Percentiles rank a stretch among this genome's conserved stretches.
These are phyloP conservation scores for Nephrotoma appendiculata DNA, from an alignment of 2,888 invertebrate genomes.

Conservation along the genomic window DNA sequence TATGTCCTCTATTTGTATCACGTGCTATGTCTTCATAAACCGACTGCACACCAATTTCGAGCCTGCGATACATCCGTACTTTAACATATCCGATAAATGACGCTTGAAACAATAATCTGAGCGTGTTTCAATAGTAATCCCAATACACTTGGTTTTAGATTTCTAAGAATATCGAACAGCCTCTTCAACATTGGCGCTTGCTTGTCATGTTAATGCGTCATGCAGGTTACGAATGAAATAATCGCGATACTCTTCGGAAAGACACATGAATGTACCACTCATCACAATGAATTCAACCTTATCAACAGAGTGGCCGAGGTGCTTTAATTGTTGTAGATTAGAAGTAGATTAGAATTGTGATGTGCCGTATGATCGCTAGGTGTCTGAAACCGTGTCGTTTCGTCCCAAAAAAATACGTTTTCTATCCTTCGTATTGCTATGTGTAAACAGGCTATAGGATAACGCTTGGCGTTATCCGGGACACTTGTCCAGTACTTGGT, in stretches of 20 bases:
- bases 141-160: conserved; percentile 92
- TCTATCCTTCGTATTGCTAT: too few relatives aligned
- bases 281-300: conserved; percentile 99
- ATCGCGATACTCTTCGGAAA: conserved; percentile 94
- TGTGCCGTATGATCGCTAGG: too few relatives aligned
- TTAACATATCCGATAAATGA: conserved; percentile 93
- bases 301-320: conserved; percentile 94
- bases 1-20: conserved; percentile 92
- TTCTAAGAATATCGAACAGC: conserved; percentile 89
- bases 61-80: conserved; percentile 84
- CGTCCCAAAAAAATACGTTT: too few relatives aligned
- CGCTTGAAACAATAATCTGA: conserved; percentile 96
- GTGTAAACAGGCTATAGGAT: too few relatives aligned
- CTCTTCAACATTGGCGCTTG: conserved; percentile 80
- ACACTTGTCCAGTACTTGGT: too few relatives aligned
- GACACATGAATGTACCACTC: conserved; percentile 99
- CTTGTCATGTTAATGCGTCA: conserved; percentile 93
- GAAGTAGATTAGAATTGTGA: too few relatives aligned
- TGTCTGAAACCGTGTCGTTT: too few relatives aligned
- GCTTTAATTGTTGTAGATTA: conserved; percentile 70
- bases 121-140: conserved; percentile 98
- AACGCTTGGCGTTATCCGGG: too few relatives aligned
- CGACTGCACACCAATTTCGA: conserved; percentile 98
- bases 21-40: conserved; percentile 98
- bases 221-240: conserved; percentile 96